A percentile compares a stretch with the other conserved stretches of the same genome.
These are phyloP conservation scores for Ctenopoma kingsleyae DNA, from an alignment of 2,797 vertebrate genomes.

Conservation along the genomic window DNA sequence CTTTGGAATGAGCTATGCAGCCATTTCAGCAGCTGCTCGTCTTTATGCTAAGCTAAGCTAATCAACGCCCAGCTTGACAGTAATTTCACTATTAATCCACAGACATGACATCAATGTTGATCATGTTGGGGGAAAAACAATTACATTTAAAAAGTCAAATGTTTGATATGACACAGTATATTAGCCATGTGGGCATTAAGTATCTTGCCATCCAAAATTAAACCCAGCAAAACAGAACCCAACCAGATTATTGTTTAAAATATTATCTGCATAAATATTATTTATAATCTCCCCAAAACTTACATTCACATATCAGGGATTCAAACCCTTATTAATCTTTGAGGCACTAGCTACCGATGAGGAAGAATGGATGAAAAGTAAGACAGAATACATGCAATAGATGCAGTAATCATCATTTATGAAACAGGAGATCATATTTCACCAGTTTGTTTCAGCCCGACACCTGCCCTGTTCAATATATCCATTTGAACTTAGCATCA, in stretches of 20 bases:
- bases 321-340: conserved; percentile 2
- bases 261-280: conserved; percentile 11
- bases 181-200: not conserved
- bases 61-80: too few relatives aligned
- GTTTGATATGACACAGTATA: too few relatives aligned
- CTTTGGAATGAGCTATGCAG: too few relatives aligned
- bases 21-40: too few relatives aligned
- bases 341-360: not conserved
- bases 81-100: too few relatives aligned
- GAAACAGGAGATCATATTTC: conserved; percentile 43
- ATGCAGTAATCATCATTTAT: conserved; percentile 30
- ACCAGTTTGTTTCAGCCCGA: conserved; percentile 20
- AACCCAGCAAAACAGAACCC: not conserved
- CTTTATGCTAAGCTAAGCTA: too few relatives aligned
- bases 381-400: conserved; percentile 3
- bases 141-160: too few relatives aligned
- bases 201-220: conserved; percentile 1
- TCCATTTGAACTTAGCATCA: conserved; percentile 29
- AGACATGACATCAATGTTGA: too few relatives aligned
- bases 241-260: not conserved
- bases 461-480: conserved; percentile 57
- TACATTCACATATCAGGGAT: conserved; percentile 28
- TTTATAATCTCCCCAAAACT: not conserved
- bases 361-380: conserved; percentile 34
- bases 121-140: too few relatives aligned